Evolutionary conservation across 2,797 vertebrate genomes (phyloP), one percentile per base, ranked within the genome.

Genomic region (Smutsia gigantea): DNA sequence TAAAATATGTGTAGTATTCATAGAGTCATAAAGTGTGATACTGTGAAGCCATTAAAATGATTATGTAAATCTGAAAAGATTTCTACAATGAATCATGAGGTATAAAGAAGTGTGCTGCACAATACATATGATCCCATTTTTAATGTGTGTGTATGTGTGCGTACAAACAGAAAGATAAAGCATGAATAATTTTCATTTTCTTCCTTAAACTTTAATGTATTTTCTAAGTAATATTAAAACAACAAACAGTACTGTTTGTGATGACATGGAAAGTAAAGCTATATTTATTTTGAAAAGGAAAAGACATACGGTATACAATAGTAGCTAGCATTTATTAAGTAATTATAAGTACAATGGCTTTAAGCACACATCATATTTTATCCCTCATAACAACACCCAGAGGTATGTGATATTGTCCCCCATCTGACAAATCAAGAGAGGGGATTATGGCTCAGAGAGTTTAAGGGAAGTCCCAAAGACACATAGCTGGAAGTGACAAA

Each of bases 231-330:
- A 85, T 42, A 91, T 77, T 69, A 90, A 91, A 95, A 49, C 49
- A 97, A 81, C 13, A 66, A 94, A 90, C 39, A 96, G 68, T 69
- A 87, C 68, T 89, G 14, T 3, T 69, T 86, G 94, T 63, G 55
- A 68, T 74, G 31, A 57, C 17, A 71, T 78, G 46, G 17, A 57
- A 75, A 68, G 61, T n/a, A 87, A 85, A 93, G 7, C 15, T 88
- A 66, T 85, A 61, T 95, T 88, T 29, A 92, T 83, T 89, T 93
- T 93, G 90, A 82, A 95, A 84, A 81, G 57, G 42, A 93, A 51
- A 90, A 34, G 17, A 75, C 34, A 89, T 84, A 69, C 2, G 1
- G 31, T 49, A 87, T 92, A 95, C 15, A 94, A 63, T 27, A 77
- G 49, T n/a, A 96, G 37, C 53, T 83, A 88, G 93, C 19, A 88